Evolutionary conservation across 2,888 invertebrate species (phyloP), one percentile per base, ranked within the genome.

Genomic region (Vannuccia rotundouncinata): DNA sequence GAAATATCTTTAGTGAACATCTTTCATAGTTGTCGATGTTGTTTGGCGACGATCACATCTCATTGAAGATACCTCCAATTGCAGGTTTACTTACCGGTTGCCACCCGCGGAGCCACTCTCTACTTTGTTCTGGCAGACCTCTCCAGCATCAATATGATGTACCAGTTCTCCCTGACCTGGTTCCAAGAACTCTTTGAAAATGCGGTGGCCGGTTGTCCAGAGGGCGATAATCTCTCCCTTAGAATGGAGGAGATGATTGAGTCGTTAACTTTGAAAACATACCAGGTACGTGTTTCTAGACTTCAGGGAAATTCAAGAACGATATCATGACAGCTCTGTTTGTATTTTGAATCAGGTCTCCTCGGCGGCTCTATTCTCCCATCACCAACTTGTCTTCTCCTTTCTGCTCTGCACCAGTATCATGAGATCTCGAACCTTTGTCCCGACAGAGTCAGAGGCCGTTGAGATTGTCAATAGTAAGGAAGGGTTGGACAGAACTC

Each of bases 151-250:
- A 87, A 88, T 82, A 85, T 87, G 79, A 88, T 88, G 88, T 88
- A 88, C 84, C 88, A 88, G 84, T 88, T 87, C 83, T 88, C 88
- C 0, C 83, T 88, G 29, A 83, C 84, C 74, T 88, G 87, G 87
- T 88, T 88, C 84, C 86, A 87, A 82, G 84, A 84, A 77, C 85
- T 86, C 84, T 88, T 88, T 81, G 81, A 81, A 30, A n/a, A 82
- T 82, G 10, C 29, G 80, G 28, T 29, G 0, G 60, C 31, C 5
- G 22, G 17, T 13, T 45, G 31, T 59, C 77, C 2, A 45, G 66
- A 27, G 28, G 30, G 25, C 27, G 27, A 77, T n/a, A n/a, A 82
- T 13, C 75, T 82, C 25, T 59, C 28, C 22, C 27, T 28, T 0
- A 59, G 79, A 10, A 60, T 83, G 79, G n/a, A 31, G 13, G 13